phyloP scores from a whole-genome alignment of 2,888 invertebrate genomes.

The Pachydiplax longipennis region DNA sequence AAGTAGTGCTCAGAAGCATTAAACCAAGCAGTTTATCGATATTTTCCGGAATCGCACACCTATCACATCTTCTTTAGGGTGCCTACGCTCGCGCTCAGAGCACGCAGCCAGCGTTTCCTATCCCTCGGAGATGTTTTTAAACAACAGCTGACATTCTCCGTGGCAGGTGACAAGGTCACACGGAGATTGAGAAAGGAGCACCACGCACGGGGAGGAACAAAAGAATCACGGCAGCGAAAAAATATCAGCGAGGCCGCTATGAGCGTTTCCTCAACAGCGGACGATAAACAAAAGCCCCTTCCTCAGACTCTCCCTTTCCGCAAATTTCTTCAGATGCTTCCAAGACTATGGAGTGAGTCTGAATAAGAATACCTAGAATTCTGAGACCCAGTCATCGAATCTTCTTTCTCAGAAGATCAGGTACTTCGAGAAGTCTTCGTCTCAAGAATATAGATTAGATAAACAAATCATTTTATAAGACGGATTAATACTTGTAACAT shows the following conservation, averaged over 20 bases:
- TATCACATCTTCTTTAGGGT: neutral
- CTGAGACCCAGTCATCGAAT: too few relatives aligned
- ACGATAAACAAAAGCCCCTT: neutral
- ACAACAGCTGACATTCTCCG: neutral
- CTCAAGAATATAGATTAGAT: too few relatives aligned
- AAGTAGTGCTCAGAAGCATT: too few relatives aligned
- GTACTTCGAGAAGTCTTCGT: too few relatives aligned
- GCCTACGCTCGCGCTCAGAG: neutral
- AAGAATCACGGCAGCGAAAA: neutral
- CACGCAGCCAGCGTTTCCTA: neutral
- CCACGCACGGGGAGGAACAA: neutral
- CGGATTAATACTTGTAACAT: too few relatives aligned
- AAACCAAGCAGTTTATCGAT: too few relatives aligned
- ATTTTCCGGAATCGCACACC: neutral
- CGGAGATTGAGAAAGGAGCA: neutral
- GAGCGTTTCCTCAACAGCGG: neutral
- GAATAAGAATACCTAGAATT: too few relatives aligned
- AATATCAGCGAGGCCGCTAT: neutral
- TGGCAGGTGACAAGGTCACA: neutral
- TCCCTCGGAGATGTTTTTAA: neutral
- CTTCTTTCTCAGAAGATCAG: too few relatives aligned
- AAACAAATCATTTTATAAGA: too few relatives aligned
- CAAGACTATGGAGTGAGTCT: neutral
- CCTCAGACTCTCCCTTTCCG: neutral
- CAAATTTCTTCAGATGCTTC: neutral